Base-by-base conservation (phyloP, 2,113 vertebrate species). In the Etia nguti region DNA sequence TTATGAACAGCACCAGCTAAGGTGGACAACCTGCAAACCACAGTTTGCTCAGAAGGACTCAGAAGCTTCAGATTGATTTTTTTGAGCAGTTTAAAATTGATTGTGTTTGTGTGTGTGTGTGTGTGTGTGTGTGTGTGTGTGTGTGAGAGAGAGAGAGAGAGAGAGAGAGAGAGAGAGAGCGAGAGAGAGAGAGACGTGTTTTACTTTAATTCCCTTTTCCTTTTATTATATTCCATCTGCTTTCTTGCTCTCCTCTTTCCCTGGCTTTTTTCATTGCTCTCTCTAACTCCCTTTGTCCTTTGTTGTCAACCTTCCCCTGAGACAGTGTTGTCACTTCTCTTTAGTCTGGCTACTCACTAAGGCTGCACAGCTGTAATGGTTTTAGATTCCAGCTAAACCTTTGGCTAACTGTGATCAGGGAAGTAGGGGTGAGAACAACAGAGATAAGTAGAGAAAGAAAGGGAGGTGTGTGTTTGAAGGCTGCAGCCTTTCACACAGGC, bases 241-340 rank as follows among this genome's bases (percentile, higher is more conserved):
- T 93, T 93, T 83, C 84, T 88, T 85, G 41, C 70, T 87, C 15
- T 65, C 22, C 22, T 55, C 43, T 79, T 86, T 65, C 48, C 11
- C 26, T 56, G n/a, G 1, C 38, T 82, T 73, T 54, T 52, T 79
- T 81, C 62, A 43, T 55, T 59, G 26, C 80, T 75, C 55, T 82
- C 65, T 87, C 82, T 75, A 83, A 85, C 81, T 84, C 80, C 48
- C 81, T 90, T 79, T 92, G 95, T 93, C 96, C 95, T 96, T 94
- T 90, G 88, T 89, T 91, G 92, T 95, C 92, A 95, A 94, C 95
- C 95, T 96, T 94, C 93, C 95, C 93, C 80, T 56, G 94, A 93
- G 95, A 96, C 89, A 88, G 79, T 52, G 88, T 93, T 96, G 96
- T 96, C 96, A 96, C 94, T 96, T 96, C 93, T 92, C 52, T 91